These are phyloP conservation scores for Acanthosepion pharaonis DNA, from an alignment of 2,888 invertebrate species.

Conservation along the genomic window DNA sequence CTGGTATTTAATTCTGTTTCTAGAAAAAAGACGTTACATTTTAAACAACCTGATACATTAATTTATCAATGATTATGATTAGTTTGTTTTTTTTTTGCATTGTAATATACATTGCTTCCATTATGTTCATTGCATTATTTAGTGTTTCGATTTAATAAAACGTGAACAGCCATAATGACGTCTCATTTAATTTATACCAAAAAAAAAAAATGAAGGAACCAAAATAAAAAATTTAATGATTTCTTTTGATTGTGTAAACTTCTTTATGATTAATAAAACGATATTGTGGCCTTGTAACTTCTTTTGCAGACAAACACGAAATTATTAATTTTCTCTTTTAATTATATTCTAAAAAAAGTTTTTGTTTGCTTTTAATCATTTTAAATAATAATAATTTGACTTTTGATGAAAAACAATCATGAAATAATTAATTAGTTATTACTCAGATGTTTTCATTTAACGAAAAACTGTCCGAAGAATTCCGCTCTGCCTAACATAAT, in stretches of 20 bases:
- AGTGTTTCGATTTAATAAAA: background rate
- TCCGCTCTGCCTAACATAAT: too few relatives aligned
- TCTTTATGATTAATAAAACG: background rate
- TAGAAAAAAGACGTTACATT: too few relatives aligned
- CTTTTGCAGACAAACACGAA: background rate
- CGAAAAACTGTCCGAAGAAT: too few relatives aligned
- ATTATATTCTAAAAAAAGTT: background rate
- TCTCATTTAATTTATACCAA: background rate
- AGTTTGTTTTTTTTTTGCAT: too few relatives aligned
- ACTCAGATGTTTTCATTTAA: too few relatives aligned
- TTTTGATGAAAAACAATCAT: background rate
- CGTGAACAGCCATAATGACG: background rate
- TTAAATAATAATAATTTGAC: background rate
- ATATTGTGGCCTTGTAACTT: background rate
- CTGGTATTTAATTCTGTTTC: too few relatives aligned
- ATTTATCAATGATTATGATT: too few relatives aligned
- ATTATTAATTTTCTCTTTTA: background rate
- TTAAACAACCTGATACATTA: too few relatives aligned
- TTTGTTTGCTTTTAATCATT: background rate
- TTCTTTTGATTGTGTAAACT: background rate
- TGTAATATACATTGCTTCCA: background rate
- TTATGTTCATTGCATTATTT: background rate
- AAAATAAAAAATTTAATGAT: background rate
- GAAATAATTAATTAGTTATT: background rate
- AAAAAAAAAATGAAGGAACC: background rate